Conservation (phyloP, 2,113 vertebrate genomes). For the Crotalus tigris region DNA sequence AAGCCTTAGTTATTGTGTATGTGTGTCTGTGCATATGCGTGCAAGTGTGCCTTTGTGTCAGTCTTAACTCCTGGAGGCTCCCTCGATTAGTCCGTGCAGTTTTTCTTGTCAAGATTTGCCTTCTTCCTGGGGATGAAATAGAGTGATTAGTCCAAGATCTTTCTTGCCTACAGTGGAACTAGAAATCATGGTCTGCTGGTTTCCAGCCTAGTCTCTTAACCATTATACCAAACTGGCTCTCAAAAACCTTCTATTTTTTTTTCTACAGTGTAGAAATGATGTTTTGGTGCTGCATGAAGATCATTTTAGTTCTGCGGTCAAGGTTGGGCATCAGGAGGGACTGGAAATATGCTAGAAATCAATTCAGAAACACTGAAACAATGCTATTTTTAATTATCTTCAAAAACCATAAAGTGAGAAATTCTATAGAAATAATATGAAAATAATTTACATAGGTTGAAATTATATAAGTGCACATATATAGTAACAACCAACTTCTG, state of each 20-base stretch:
- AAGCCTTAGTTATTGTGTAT: background rate
- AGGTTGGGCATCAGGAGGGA: background rate
- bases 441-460: background rate
- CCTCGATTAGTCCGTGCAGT: background rate
- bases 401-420: background rate
- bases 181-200: background rate
- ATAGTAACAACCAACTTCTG: background rate
- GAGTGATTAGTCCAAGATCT: background rate
- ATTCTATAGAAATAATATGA: background rate
- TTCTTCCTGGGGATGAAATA: background rate
- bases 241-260: background rate
- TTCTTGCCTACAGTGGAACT: background rate
- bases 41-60: background rate
- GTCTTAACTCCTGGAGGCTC: background rate
- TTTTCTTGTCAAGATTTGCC: background rate
- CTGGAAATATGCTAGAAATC: background rate
- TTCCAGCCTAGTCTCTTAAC: background rate
- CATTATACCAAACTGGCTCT: background rate
- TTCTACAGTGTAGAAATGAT: background rate
- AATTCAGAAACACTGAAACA: background rate
- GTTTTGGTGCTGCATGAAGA: background rate
- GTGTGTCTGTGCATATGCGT: background rate
- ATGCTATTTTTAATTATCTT: background rate
- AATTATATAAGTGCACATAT: background rate
- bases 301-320: background rate